Base-by-base conservation (phyloP, 2,888 invertebrate genomes). In the Polia nebulosa region DNA sequence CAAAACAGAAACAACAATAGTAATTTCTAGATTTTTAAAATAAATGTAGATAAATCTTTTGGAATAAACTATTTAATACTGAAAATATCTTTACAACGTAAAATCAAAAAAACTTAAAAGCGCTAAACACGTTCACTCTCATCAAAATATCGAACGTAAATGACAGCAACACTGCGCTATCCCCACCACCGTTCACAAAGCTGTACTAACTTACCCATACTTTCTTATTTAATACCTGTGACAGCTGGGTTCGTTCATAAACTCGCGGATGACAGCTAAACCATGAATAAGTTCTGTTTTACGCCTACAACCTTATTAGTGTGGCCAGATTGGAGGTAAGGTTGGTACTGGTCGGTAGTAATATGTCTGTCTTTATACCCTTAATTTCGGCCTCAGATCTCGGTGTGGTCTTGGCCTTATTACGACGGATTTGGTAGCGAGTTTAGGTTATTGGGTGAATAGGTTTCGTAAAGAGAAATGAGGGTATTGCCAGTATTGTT, bases 251-350 rank as follows among this genome's bases (percentile, higher is more conserved):
- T 56, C 49, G 49, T 68, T 72, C 67, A 68, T 84, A 78, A 82
- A 72, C 62, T 59, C 58, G 32, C 57, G 44, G 52, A 62, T 61
- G 63, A 57, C 74, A 81, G 65, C 64, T 60, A 52, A 64, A 53
- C 53, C 65, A 64, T 72, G 65, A 76, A 79, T 72, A 66, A 70
- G 76, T 80, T 75, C 58, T 51, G 72, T 80, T 82, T 76, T 79
- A 76, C 45, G 77, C 53, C 67, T 78, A 61, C 61, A 64, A 62
- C 65, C 83, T 83, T 83, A 83, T 83, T 85, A 83, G 75, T 78
- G 76, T 55, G 36, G 61, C 47, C 59, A 75, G 72, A 71, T 75
- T 78, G 80, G 57, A 78, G 74, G 78, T 61, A 53, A 56, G 55
- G 57, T 44, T 47, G 58, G 61, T 44, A 47, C 61, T 66, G 80